phyloP scores from a whole-genome alignment of 2,888 invertebrate species.

The Drosophila paracracens region DNA sequence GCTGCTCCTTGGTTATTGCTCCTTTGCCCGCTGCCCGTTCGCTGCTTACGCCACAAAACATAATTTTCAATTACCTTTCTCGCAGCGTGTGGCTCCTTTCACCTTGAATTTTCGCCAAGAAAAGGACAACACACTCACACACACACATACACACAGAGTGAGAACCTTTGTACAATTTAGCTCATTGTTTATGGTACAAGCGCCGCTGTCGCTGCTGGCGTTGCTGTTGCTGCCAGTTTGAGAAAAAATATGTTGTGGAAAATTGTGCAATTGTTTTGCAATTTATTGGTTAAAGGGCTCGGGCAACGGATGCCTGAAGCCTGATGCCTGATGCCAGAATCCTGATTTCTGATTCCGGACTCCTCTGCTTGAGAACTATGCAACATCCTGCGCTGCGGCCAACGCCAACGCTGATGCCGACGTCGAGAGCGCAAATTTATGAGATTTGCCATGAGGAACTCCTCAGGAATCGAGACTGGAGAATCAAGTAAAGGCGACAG shows the following conservation, averaged over 20 bases:
- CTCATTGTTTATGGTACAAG: slow-evolving; percentile 75
- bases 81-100: slow-evolving; percentile 80
- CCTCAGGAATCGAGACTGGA: slow-evolving; percentile 12
- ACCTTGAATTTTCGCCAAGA: slow-evolving; percentile 74
- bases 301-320: slow-evolving; percentile 8
- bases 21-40: slow-evolving; percentile 22
- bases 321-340: background rate
- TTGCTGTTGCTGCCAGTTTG: slow-evolving; percentile 20
- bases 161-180: slow-evolving; percentile 66
- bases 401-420: slow-evolving; percentile 6
- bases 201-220: slow-evolving; percentile 37
- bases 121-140: slow-evolving; percentile 67
- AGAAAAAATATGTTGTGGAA: slow-evolving; percentile 69
- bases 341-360: background rate
- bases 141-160: background rate
- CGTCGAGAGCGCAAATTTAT: slow-evolving; percentile 62
- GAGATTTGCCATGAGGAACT: slow-evolving; percentile 32
- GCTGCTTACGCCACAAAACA: slow-evolving; percentile 76
- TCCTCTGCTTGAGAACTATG: background rate
- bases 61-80: slow-evolving; percentile 80
- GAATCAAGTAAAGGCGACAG: slow-evolving; percentile 40
- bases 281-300: slow-evolving; percentile 75
- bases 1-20: slow-evolving; percentile 50
- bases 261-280: slow-evolving; percentile 80
- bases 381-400: slow-evolving; percentile 36